A percentile compares a stretch with the other conserved stretches of the same genome.
Evolutionary conservation across 1,140 invertebrate species (phyloP).

Genomic region (Meloidogyne exigua): DNA sequence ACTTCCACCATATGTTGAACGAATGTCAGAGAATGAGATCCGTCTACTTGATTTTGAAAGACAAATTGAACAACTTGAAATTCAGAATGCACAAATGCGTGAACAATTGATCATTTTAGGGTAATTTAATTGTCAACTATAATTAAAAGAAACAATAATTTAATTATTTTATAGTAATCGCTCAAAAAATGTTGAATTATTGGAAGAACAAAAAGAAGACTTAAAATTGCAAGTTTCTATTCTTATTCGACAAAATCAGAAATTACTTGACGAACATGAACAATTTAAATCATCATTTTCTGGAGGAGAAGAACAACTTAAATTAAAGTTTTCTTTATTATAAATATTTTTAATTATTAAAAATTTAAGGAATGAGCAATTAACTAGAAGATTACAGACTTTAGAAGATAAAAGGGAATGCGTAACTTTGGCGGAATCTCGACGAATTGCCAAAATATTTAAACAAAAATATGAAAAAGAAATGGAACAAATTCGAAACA

Average conservation of each 20-base stretch:
- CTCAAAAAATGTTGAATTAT: conserved; percentile 22
- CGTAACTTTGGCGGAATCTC: conserved; percentile 20
- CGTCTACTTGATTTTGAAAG: conserved; percentile 18
- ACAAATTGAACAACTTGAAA: conserved; percentile 28
- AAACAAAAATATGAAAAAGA: conserved; percentile 34
- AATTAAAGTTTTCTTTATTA: neutral
- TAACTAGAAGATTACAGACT: conserved; percentile 15
- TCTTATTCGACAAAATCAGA: conserved; percentile 19
- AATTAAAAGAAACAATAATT: neutral
- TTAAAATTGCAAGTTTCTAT: conserved; percentile 26
- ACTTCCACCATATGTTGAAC: neutral
- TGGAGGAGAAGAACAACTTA: conserved; percentile 8
- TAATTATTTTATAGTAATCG: conserved; percentile 24
- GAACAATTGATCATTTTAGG: conserved; percentile 32
- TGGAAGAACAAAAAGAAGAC: conserved; percentile 37
- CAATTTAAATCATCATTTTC: conserved; percentile 19
- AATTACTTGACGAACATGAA: conserved; percentile 22
- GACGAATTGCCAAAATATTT: conserved; percentile 29
- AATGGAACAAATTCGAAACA: conserved; percentile 19
- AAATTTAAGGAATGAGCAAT: conserved; percentile 25
- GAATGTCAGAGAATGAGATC: conserved; percentile 33
- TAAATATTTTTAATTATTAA: neutral
- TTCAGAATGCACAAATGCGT: conserved; percentile 25
- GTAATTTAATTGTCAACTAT: too few relatives aligned
- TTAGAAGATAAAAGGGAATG: conserved; percentile 15